Percentiles rank a stretch among this genome's conserved stretches.
phyloP scores from a whole-genome alignment of 2,113 vertebrate genomes.

The Nyctibius bracteatus region DNA sequence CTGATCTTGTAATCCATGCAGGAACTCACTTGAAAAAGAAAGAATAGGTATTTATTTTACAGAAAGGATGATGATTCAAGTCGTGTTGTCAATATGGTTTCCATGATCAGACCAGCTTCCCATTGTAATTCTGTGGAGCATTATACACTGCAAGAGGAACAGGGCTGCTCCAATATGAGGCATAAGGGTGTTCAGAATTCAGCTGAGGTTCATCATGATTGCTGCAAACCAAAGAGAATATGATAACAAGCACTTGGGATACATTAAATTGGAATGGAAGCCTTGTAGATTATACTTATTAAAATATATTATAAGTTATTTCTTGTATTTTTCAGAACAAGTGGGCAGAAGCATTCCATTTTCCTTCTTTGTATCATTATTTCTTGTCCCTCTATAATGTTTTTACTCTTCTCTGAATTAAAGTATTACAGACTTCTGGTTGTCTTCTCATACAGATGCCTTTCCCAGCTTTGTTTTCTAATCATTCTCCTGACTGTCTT shows the following conservation, averaged over 20 bases:
- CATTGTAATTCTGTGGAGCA: neutral
- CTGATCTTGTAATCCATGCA: neutral
- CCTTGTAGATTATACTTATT: neutral
- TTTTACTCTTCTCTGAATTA: neutral
- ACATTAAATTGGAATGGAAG: neutral
- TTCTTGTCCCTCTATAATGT: neutral
- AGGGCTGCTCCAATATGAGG: too few relatives aligned
- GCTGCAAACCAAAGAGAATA: neutral
- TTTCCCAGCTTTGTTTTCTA: neutral
- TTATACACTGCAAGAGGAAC: too few relatives aligned
- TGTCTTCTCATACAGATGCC: neutral
- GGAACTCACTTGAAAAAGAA: neutral
- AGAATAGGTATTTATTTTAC: neutral
- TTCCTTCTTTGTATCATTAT: neutral
- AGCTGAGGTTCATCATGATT: neutral
- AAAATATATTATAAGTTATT: neutral
- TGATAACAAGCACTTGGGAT: rapidly evolving
- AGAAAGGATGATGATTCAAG: neutral
- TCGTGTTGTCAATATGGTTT: neutral
- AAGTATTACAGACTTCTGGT: neutral
- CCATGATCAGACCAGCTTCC: neutral
- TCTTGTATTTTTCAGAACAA: neutral
- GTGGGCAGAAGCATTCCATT: neutral
- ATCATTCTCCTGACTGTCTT: neutral
- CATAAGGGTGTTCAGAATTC: neutral